Evolutionary conservation across 1,140 invertebrate species (phyloP).

Genomic region (Meloidogyne floridensis): DNA sequence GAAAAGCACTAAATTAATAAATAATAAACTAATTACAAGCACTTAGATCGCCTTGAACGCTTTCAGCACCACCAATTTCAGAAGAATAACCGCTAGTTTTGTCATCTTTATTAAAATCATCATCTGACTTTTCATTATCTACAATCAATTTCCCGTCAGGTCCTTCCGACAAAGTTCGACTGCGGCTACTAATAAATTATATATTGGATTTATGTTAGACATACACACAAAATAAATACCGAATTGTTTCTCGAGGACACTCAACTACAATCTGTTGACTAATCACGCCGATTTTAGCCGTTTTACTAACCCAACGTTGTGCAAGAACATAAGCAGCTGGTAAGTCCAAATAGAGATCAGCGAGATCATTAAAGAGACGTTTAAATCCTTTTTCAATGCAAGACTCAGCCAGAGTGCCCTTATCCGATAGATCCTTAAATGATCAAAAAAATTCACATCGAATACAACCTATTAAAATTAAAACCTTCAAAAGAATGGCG

Average conservation of each 20-base stretch:
- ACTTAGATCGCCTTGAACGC: not conserved
- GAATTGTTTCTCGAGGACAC: slow-evolving; percentile 38
- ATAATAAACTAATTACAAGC: slow-evolving; percentile 7
- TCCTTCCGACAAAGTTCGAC: slow-evolving; percentile 41
- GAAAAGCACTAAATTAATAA: not conserved
- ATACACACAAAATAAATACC: slow-evolving; percentile 20
- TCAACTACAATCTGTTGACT: slow-evolving; percentile 29
- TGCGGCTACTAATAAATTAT: slow-evolving; percentile 33
- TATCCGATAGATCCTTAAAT: slow-evolving; percentile 41
- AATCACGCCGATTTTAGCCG: slow-evolving; percentile 38
- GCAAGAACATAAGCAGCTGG: slow-evolving; percentile 51
- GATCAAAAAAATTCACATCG: not conserved
- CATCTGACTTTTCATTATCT: not conserved
- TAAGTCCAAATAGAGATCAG: slow-evolving; percentile 47
- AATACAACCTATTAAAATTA: slow-evolving; percentile 12
- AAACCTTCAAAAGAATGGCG: slow-evolving; percentile 43
- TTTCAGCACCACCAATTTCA: not conserved
- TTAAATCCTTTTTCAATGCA: slow-evolving; percentile 46
- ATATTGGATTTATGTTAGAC: not conserved
- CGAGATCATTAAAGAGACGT: slow-evolving; percentile 40
- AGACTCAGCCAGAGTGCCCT: slow-evolving; percentile 38
- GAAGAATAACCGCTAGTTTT: slow-evolving; percentile 5
- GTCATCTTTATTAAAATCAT: not conserved
- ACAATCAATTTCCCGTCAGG: slow-evolving; percentile 38
- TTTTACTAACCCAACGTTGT: slow-evolving; percentile 50